Evolutionary conservation across 1,140 invertebrate genomes (phyloP).

Genomic region (Philotrypesis tridentata): DNA sequence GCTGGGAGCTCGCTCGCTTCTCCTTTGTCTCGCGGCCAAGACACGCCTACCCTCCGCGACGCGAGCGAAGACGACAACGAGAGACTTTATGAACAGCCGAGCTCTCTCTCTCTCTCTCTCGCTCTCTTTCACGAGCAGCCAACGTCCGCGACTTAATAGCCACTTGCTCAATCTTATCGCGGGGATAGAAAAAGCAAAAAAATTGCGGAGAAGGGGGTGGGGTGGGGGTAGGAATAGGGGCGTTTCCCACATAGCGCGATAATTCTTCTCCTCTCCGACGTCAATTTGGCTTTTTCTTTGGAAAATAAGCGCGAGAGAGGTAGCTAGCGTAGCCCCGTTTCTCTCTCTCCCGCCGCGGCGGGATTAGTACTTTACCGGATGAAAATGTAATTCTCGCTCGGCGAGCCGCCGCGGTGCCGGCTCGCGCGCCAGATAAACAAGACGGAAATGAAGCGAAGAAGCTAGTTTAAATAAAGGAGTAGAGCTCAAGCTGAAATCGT

Average conservation of each 20-base stretch:
- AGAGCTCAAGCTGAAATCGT: not conserved
- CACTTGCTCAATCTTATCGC: conserved; percentile 41
- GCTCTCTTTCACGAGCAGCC: conserved; percentile 57
- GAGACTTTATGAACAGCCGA: not conserved
- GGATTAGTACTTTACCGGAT: too few relatives aligned
- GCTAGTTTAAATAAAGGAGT: not conserved
- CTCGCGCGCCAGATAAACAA: not conserved
- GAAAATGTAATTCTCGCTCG: too few relatives aligned
- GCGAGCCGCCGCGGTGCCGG: too few relatives aligned
- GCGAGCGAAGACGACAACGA: not conserved
- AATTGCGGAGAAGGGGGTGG: too few relatives aligned
- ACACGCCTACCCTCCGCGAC: conserved; percentile 56
- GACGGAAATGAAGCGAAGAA: not conserved
- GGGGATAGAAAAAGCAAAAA: not conserved
- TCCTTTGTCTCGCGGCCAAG: conserved; percentile 60
- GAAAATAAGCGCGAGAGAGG: too few relatives aligned
- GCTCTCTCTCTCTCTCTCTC: not conserved
- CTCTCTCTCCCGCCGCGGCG: too few relatives aligned
- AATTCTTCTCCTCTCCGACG: not conserved
- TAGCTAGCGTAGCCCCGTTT: too few relatives aligned
- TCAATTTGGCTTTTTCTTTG: not conserved
- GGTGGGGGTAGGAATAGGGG: too few relatives aligned
- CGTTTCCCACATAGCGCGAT: not conserved
- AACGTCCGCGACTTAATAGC: conserved; percentile 57
- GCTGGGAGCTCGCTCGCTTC: not conserved